Percentiles rank a stretch among this genome's conserved stretches.
Conservation (phyloP, 2,113 vertebrate genomes). For the Prochilodus magdalenae region DNA sequence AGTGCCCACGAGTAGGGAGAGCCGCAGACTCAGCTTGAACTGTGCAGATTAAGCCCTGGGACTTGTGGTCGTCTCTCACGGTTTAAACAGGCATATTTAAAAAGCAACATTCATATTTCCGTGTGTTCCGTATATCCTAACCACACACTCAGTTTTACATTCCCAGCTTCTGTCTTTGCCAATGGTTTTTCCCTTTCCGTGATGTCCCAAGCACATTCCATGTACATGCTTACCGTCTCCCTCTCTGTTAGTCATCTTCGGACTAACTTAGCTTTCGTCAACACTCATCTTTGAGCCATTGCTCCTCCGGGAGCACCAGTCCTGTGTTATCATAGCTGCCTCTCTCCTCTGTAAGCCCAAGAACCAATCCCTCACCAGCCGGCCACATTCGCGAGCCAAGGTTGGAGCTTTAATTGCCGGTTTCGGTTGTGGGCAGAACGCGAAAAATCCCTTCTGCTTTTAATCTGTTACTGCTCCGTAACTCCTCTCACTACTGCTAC, state of each 20-base stretch:
- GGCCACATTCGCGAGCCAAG: slow-evolving; percentile 11
- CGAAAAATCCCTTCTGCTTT: neutral
- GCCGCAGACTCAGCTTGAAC: too few species aligned
- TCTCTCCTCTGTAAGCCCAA: slow-evolving; percentile 68
- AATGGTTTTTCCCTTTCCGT: slow-evolving; percentile 51
- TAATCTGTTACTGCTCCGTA: neutral
- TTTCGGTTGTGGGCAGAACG: neutral
- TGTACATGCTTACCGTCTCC: neutral
- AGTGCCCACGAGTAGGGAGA: too few species aligned
- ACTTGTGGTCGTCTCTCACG: neutral
- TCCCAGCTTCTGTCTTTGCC: slow-evolving; percentile 34
- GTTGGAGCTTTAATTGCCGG: neutral
- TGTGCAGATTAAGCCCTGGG: too few species aligned
- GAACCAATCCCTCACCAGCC: slow-evolving; percentile 33
- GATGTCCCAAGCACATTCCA: slow-evolving; percentile 18
- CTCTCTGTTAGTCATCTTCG: slow-evolving; percentile 37
- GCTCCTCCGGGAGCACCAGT: slow-evolving; percentile 38
- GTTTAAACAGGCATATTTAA: slow-evolving; percentile 73
- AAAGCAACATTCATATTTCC: slow-evolving; percentile 61
- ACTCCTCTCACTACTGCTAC: neutral
- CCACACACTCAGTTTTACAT: neutral
- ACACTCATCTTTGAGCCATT: slow-evolving; percentile 59
- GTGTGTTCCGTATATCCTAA: slow-evolving; percentile 22
- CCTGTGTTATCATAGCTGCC: slow-evolving; percentile 42
- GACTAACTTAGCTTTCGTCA: slow-evolving; percentile 22